Conservation (phyloP, 2,797 vertebrate species). For the Tympanoctomys barrerae region DNA sequence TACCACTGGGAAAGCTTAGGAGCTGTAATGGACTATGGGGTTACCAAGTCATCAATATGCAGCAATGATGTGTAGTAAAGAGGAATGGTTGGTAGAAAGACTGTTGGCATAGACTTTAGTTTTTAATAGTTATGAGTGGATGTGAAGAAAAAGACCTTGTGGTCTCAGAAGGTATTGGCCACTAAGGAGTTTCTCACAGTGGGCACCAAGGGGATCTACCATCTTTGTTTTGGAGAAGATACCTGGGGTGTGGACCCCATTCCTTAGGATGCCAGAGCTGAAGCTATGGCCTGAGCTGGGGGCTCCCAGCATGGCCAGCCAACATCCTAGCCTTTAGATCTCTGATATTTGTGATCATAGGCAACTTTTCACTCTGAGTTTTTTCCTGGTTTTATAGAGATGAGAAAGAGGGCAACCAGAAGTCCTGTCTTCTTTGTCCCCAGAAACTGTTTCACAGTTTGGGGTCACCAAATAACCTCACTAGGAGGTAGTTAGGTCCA, state of each 20-base stretch:
- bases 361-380: neutral
- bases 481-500: neutral
- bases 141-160: neutral
- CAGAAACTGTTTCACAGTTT: neutral
- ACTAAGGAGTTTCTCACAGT: neutral
- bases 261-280: neutral
- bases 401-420: neutral
- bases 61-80: neutral
- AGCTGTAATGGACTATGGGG: neutral
- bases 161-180: neutral
- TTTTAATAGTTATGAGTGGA: neutral
- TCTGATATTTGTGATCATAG: neutral
- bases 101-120: neutral
- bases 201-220: too few relatives aligned
- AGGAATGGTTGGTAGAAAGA: neutral
- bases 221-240: neutral
- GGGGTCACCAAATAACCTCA: neutral
- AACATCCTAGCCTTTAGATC: too few relatives aligned
- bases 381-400: neutral
- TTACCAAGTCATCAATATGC: neutral
- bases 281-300: accelerated
- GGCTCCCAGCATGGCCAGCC: too few relatives aligned
- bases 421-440: neutral
- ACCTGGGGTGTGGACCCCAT: neutral
- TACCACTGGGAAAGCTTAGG: neutral